These are phyloP conservation scores for Tenthredo notha DNA, from an alignment of 2,888 invertebrate species.

Conservation along the genomic window DNA sequence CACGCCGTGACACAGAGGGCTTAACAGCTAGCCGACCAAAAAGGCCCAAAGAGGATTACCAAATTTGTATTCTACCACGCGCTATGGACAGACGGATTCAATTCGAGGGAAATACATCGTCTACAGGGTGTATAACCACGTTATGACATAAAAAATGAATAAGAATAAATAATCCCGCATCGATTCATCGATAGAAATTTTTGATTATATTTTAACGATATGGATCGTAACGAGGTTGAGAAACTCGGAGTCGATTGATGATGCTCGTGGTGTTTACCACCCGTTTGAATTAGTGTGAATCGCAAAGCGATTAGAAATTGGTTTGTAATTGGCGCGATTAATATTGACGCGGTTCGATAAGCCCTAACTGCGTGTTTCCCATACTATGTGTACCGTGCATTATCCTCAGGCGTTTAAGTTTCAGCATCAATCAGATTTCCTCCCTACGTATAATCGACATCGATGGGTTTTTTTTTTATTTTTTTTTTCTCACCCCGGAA, in stretches of 20 bases:
- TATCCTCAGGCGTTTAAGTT: slow-evolving; percentile 19
- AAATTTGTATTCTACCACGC: slow-evolving; percentile 71
- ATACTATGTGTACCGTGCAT: not conserved
- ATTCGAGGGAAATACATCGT: not conserved
- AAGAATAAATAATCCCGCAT: no score
- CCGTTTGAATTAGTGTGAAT: slow-evolving; percentile 60
- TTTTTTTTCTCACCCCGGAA: no score
- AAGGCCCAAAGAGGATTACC: slow-evolving; percentile 75
- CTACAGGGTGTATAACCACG: not conserved
- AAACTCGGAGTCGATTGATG: not conserved
- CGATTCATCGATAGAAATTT: not conserved
- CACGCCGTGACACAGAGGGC: slow-evolving; percentile 74
- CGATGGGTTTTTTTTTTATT: no score
- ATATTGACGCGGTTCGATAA: slow-evolving; percentile 62
- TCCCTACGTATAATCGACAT: no score
- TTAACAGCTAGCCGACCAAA: slow-evolving; percentile 72
- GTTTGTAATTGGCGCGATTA: slow-evolving; percentile 64
- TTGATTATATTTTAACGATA: no score
- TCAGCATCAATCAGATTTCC: not conserved
- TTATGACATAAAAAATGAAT: not conserved
- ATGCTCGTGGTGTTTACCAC: not conserved
- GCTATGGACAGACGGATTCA: not conserved
- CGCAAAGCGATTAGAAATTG: slow-evolving; percentile 63
- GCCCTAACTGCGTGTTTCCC: slow-evolving; percentile 50
- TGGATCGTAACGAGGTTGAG: not conserved